Percentiles rank a stretch among this genome's conserved stretches.
Evolutionary conservation across 2,888 invertebrate genomes (phyloP).

Genomic region (Acrocera orbiculus): DNA sequence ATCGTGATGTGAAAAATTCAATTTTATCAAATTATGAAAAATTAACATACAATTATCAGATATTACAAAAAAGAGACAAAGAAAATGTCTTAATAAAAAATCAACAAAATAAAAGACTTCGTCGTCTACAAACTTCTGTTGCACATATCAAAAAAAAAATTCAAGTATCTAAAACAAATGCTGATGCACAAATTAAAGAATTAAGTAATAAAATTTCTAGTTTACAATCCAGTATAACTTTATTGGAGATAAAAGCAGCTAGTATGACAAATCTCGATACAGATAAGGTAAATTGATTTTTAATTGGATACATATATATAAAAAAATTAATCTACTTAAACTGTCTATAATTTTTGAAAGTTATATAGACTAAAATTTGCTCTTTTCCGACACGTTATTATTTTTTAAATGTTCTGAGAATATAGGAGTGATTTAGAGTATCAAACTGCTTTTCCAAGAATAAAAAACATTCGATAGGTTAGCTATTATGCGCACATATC

Average conservation of each 20-base stretch:
- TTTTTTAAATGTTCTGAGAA: too few species aligned
- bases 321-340: too few species aligned
- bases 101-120: slow-evolving; percentile 58
- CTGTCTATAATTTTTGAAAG: too few species aligned
- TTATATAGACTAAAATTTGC: too few species aligned
- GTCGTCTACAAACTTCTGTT: slow-evolving; percentile 56
- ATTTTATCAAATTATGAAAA: slow-evolving; percentile 77
- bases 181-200: slow-evolving; percentile 45
- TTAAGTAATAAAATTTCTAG: slow-evolving; percentile 50
- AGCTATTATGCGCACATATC: too few species aligned
- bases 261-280: slow-evolving; percentile 46
- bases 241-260: slow-evolving; percentile 50
- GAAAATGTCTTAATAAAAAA: slow-evolving; percentile 66
- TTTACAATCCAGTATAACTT: slow-evolving; percentile 44
- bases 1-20: slow-evolving; percentile 59
- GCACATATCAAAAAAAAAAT: slow-evolving; percentile 47
- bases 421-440: too few species aligned
- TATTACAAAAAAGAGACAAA: slow-evolving; percentile 70
- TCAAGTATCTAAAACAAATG: slow-evolving; percentile 44
- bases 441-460: too few species aligned
- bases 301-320: too few species aligned
- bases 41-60: slow-evolving; percentile 76
- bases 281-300: slow-evolving; percentile 33
- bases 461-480: too few species aligned
- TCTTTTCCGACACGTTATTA: too few species aligned